phyloP scores from a whole-genome alignment of 2,888 invertebrate genomes.

The Hesperia comma region DNA sequence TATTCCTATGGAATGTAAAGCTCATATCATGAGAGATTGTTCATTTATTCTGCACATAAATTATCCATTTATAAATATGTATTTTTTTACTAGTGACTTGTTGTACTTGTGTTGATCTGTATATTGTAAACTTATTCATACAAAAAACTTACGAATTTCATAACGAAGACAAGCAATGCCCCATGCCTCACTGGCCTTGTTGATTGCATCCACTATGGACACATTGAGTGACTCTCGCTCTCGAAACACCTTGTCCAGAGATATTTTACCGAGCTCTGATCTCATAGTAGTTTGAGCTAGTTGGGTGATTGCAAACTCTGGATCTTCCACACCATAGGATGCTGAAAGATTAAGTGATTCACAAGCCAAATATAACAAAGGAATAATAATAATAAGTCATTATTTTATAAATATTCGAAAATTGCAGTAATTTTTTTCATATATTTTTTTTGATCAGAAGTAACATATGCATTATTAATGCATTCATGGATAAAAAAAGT shows the following conservation, averaged over 20 bases:
- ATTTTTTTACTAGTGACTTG: too few relatives aligned
- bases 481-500: too few relatives aligned
- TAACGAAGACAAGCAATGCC: conserved; percentile 97
- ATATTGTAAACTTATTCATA: neutral
- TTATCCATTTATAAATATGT: too few relatives aligned
- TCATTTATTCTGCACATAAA: too few relatives aligned
- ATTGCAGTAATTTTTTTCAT: too few relatives aligned
- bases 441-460: too few relatives aligned
- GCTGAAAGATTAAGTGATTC: conserved; percentile 69
- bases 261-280: conserved; percentile 98
- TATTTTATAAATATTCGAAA: too few relatives aligned
- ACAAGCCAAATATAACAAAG: conserved; percentile 5
- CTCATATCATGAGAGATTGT: too few relatives aligned
- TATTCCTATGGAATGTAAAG: too few relatives aligned
- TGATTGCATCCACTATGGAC: conserved; percentile 97
- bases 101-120: too few relatives aligned
- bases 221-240: conserved; percentile 98
- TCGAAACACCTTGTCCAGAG: conserved; percentile 97
- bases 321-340: conserved; percentile 99
- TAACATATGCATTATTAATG: too few relatives aligned
- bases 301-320: conserved; percentile 99
- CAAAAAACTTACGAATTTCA: conserved; percentile 72
- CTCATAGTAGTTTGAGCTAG: conserved; percentile 99
- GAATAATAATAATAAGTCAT: too few relatives aligned
- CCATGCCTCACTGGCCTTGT: conserved; percentile 99